Base-by-base conservation (phyloP, 1,140 invertebrate genomes). In the Anagrus nilaparvatae region DNA sequence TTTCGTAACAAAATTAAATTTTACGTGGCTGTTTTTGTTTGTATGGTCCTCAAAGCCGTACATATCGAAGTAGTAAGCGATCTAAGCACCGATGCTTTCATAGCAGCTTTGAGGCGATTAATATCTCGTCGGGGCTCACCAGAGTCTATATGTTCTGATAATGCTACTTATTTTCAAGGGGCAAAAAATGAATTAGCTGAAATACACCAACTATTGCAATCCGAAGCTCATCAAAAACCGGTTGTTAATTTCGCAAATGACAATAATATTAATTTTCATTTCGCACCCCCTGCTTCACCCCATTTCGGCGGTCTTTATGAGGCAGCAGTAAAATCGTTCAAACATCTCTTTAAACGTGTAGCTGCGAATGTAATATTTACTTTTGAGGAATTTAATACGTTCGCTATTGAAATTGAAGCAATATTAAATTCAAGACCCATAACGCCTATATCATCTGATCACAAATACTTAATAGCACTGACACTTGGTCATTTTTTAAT, bases 381-480 rank as follows among this genome's bases (percentile, higher is more conserved):
- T 2, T 44, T 31, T 34, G 35, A 39, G 27, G 21, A 43, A 25
- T 33, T 25, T 14, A 20, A 32, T 28, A 39, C 43, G 4, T 14
- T 33, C 9, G 7, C 39, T n/a, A 33, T 13, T 19, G 5, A 43
- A 19, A 43, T 36, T 14, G 41, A 43, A 29, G 4, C 34, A 6
- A 35, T 45, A 16, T 13, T 45, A 19, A 43, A n/a, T 35, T 46
- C 31, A 14, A 9, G 32, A 10, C 40, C 40, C 21, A 5, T 43
- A 0, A 20, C 31, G 3, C 14, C 33, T 0, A 32, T 43, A 5
- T 35, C 40, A 4, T 4, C 40, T 7, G 40, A 43, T 35, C 40
- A 16, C 1, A 43, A 35, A 5, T 24, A 43, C 13, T 19, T 12
- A 4, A 8, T 14, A 9, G 29, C 39, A 1, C 24, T 40, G 13